A percentile compares a stretch with the other conserved stretches of the same genome.
Conservation (phyloP, 2,797 vertebrate genomes). For the Gambusia yucatana region DNA sequence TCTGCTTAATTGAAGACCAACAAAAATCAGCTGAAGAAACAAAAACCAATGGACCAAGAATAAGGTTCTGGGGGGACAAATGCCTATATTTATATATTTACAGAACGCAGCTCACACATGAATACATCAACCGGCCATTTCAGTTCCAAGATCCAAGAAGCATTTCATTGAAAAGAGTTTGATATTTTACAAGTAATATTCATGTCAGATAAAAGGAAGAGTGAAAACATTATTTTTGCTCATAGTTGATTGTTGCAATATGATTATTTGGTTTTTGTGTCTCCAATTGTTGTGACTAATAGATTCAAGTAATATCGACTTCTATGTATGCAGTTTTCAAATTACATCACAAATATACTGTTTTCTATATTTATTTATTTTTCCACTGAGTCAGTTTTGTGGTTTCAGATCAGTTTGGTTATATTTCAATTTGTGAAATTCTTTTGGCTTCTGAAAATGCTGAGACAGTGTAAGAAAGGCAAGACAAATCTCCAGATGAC, state of each 20-base stretch:
- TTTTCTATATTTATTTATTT: background rate
- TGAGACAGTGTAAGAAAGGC: background rate
- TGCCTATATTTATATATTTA: background rate
- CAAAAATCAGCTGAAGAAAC: background rate
- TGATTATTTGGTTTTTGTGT: background rate
- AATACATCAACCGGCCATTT: background rate
- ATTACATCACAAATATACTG: background rate
- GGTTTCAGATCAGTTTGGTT: background rate
- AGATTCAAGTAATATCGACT: background rate
- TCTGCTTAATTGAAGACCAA: background rate
- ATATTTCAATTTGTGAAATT: background rate
- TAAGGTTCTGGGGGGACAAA: background rate
- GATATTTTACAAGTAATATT: background rate
- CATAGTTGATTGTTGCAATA: background rate
- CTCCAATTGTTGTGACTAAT: background rate
- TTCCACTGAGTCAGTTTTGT: background rate
- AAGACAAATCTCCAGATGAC: slow-evolving; percentile 9
- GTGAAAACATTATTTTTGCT: background rate
- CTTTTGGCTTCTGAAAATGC: background rate
- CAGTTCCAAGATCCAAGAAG: background rate
- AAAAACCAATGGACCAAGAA: background rate
- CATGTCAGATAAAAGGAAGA: background rate
- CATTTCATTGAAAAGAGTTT: background rate
- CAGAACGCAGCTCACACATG: background rate
- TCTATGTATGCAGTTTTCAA: background rate